phyloP scores from a whole-genome alignment of 2,888 invertebrate species.

The Brachypalpus laphriformis region DNA sequence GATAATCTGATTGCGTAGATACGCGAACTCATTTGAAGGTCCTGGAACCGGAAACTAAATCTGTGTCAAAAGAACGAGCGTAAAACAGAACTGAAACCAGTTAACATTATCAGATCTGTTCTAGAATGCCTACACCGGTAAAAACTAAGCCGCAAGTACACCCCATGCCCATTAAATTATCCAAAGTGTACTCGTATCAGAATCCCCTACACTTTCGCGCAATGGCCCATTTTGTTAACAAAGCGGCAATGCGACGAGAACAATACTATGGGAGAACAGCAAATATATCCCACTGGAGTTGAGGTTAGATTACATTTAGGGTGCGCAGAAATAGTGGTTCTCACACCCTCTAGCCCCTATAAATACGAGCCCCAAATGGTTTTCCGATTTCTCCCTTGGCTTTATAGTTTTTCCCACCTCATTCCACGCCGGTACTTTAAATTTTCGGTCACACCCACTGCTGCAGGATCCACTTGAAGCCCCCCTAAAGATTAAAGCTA shows the following conservation, averaged over 20 bases:
- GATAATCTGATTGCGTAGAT: constrained; percentile 30
- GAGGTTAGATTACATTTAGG: constrained; percentile 43
- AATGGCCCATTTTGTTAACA: constrained; percentile 8
- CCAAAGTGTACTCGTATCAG: constrained; percentile 1
- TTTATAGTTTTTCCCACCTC: constrained; percentile 33
- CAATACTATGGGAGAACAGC: not conserved
- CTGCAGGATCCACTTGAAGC: not conserved
- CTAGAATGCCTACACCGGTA: constrained; percentile 16
- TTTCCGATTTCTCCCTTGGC: constrained; percentile 40
- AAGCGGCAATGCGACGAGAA: not conserved
- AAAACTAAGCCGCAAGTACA: constrained; percentile 42
- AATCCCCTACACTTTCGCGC: not conserved
- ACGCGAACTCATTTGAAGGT: too few relatives aligned
- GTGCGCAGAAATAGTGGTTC: constrained; percentile 9
- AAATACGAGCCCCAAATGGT: constrained; percentile 56
- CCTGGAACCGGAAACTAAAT: constrained; percentile 29
- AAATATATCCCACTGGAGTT: constrained; percentile 17
- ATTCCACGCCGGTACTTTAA: constrained; percentile 25
- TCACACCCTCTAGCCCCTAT: constrained; percentile 5
- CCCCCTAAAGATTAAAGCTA: constrained; percentile 68
- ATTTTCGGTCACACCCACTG: constrained; percentile 21
- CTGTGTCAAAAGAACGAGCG: not conserved
- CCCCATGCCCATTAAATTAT: constrained; percentile 44
- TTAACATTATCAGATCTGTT: constrained; percentile 45
- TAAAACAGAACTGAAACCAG: constrained; percentile 9